Conservation (phyloP, 2,888 invertebrate species). For the Limnephilus rhombicus region DNA sequence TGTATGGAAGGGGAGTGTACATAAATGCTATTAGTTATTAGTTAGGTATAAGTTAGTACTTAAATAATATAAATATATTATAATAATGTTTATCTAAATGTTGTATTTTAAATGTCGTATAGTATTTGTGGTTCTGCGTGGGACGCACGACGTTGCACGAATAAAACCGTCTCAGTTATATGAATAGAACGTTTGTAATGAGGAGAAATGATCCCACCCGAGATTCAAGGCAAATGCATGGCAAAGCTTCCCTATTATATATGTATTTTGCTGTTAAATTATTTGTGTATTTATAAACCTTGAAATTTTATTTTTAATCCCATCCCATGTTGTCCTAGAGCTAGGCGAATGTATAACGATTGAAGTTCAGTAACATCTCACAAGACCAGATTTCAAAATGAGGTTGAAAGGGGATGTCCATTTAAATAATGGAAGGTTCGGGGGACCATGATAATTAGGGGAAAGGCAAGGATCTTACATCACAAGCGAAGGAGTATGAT, state of each 20-base stretch:
- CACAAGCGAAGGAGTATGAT: not conserved
- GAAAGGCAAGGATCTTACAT: not conserved
- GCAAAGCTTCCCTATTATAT: not conserved
- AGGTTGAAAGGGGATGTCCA: not conserved
- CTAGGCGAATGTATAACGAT: not conserved
- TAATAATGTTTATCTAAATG: slow-evolving; percentile 42
- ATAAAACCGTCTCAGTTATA: slow-evolving; percentile 58
- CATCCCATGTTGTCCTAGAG: not conserved
- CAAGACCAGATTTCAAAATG: not conserved
- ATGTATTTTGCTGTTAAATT: not conserved
- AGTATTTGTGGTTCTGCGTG: slow-evolving; percentile 54
- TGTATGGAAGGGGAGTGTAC: too few relatives aligned
- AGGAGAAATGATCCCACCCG: slow-evolving; percentile 22
- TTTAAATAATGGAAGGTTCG: not conserved
- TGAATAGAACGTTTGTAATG: slow-evolving; percentile 59
- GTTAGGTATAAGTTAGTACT: too few relatives aligned
- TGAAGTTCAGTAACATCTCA: not conserved
- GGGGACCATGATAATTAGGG: not conserved
- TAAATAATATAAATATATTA: too few relatives aligned
- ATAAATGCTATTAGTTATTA: too few relatives aligned
- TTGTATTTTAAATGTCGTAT: slow-evolving; percentile 37
- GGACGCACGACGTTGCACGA: slow-evolving; percentile 59
- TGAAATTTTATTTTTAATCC: not conserved
- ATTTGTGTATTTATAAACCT: not conserved
- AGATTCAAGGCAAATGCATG: slow-evolving; percentile 29